A percentile compares a stretch with the other conserved stretches of the same genome.
Conservation (phyloP, 2,888 invertebrate genomes). For the Mesorhabditis spiculigera region DNA sequence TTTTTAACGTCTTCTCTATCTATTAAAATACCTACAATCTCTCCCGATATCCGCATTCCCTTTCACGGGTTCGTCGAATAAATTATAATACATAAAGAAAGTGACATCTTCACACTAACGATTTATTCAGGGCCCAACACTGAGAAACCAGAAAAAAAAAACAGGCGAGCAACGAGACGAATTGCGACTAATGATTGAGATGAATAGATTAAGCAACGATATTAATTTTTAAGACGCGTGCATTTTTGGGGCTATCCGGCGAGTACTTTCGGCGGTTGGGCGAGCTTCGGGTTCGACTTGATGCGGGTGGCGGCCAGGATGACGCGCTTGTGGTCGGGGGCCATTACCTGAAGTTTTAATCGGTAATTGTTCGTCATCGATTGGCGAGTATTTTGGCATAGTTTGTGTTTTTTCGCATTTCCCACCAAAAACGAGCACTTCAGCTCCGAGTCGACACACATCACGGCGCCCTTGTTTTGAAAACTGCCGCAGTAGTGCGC, state of each 20-base stretch:
- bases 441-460: background rate
- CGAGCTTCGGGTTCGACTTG: background rate
- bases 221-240: background rate
- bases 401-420: background rate
- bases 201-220: background rate
- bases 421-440: slow-evolving; percentile 2
- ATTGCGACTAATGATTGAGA: no score
- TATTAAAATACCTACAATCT: no score
- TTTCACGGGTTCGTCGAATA: no score
- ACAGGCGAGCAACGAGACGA: no score
- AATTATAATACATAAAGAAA: no score
- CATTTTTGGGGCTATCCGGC: background rate
- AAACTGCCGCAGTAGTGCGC: background rate
- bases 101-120: no score
- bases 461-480: background rate
- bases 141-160: no score
- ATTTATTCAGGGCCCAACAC: no score
- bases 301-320: background rate
- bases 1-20: no score
- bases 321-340: background rate
- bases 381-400: no score
- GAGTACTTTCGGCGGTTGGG: background rate
- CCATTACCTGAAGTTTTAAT: background rate
- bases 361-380: no score
- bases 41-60: no score